These are phyloP conservation scores for Lymantria dispar DNA, from an alignment of 2,888 invertebrate species.

Conservation along the genomic window DNA sequence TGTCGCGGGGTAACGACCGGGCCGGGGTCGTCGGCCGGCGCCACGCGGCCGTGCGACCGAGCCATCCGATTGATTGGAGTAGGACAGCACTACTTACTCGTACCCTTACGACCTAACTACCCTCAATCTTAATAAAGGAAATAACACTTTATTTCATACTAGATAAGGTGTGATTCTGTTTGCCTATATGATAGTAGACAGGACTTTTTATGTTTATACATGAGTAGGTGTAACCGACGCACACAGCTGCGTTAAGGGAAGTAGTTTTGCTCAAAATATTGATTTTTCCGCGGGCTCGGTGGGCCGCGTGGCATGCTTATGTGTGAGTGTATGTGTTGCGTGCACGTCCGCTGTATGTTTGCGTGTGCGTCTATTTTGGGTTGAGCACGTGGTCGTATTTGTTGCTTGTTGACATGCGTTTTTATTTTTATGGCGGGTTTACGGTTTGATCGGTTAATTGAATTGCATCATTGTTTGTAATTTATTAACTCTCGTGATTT, in stretches of 20 bases:
- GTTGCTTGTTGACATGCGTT: slow-evolving; percentile 79
- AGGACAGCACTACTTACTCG: slow-evolving; percentile 59
- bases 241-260: slow-evolving; percentile 73
- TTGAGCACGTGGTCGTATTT: slow-evolving; percentile 77
- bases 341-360: slow-evolving; percentile 40
- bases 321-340: slow-evolving; percentile 45
- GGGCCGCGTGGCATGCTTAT: slow-evolving; percentile 48
- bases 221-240: slow-evolving; percentile 47
- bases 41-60: slow-evolving; percentile 75
- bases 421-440: slow-evolving; percentile 72
- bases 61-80: slow-evolving; percentile 78
- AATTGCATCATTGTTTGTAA: slow-evolving; percentile 57
- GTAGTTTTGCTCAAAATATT: slow-evolving; percentile 82
- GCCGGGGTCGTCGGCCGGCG: slow-evolving; percentile 75
- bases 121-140: slow-evolving; percentile 55
- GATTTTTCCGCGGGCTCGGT: slow-evolving; percentile 75
- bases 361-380: slow-evolving; percentile 72
- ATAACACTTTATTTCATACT: slow-evolving; percentile 58
- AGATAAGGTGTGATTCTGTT: slow-evolving; percentile 64
- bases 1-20: slow-evolving; percentile 76
- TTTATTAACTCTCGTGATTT: slow-evolving; percentile 32
- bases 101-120: slow-evolving; percentile 72
- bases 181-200: slow-evolving; percentile 33
- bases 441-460: slow-evolving; percentile 62
- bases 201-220: slow-evolving; percentile 37